A percentile compares a stretch with the other conserved stretches of the same genome.
Evolutionary conservation across 1,140 invertebrate genomes (phyloP).

Genomic region (Apis florea): DNA sequence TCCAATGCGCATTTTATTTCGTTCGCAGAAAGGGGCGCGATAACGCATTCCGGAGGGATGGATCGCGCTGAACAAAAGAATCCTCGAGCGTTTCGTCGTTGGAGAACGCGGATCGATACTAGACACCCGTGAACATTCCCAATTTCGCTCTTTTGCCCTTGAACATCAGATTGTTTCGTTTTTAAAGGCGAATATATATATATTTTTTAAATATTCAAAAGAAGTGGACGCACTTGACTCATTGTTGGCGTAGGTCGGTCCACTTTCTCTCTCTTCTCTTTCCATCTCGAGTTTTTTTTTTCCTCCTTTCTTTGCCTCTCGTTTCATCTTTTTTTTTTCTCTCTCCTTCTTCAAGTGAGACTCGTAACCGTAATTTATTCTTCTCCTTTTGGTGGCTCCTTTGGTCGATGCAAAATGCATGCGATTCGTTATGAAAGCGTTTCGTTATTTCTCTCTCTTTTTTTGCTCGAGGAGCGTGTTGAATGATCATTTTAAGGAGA

Average conservation of each 20-base stretch:
- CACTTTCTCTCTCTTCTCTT: not conserved
- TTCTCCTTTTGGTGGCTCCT: not conserved
- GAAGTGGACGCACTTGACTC: conserved; percentile 19
- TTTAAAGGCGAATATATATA: conserved; percentile 7
- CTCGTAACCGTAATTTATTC: conserved; percentile 1
- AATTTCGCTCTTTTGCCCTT: conserved; percentile 41
- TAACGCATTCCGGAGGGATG: not conserved
- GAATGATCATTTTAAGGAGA: not conserved
- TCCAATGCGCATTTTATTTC: not conserved
- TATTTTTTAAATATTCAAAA: conserved; percentile 32
- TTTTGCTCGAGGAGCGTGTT: not conserved
- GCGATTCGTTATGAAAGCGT: conserved; percentile 21
- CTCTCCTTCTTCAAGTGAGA: not conserved
- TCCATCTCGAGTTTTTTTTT: not conserved
- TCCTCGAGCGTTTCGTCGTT: not conserved
- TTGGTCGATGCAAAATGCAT: conserved; percentile 11
- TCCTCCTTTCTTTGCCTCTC: not conserved
- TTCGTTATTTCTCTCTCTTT: not conserved
- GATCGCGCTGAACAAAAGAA: not conserved
- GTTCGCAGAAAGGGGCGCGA: not conserved
- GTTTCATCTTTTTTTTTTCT: not conserved
- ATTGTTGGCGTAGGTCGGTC: conserved; percentile 48
- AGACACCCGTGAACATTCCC: conserved; percentile 19
- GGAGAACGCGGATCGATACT: conserved; percentile 8
- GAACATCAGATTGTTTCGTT: conserved; percentile 26